Evolutionary conservation across 2,797 vertebrate species (phyloP), one percentile per base, ranked within the genome.

Genomic region (Sebastiscus albofasciatus): DNA sequence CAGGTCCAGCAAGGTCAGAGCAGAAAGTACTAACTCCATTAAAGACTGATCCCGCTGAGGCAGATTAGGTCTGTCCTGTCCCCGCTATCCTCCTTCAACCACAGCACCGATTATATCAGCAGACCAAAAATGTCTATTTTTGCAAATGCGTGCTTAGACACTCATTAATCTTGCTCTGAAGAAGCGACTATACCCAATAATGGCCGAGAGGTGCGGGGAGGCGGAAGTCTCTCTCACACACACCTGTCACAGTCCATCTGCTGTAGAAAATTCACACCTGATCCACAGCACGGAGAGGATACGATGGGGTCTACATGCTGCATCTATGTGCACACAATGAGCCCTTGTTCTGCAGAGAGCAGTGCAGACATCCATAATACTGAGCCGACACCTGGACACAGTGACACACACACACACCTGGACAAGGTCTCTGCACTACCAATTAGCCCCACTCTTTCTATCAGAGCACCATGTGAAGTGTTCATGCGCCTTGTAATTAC

Each of bases 11-110:
- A 83, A 92, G 92, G 91, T 94, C 92, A 93, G 39, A 84, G 42
- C 70, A 85, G 79, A 91, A 88, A 85, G 82, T 39, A 82, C 78
- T 42, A 87, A 91, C 90, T 91, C 89, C 77, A 93, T 93, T 88
- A 92, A 87, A 90, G 88, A 78, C 83, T 33, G 86, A 91, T 84
- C 79, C 87, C 69, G 0, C 83, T 52, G 89, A 92, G 85, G 80
- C 79, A 86, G 87, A 93, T 92, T 89, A 85, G 68, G 82, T 84
- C 85, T 64, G 81, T 84, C 82, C 87, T 71, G 66, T 85, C 79
- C 79, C 66, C 67, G 52, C 79, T 52, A 77, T 78, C 82, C 79
- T 74, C 74, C 79, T 82, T 61, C 75, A 80, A 49, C 74, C 73
- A 46, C 77, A 77, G 26, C 31, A 33, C 62, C 16, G 82, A 85